These are phyloP conservation scores for Phoenicopterus ruber DNA, from an alignment of 2,113 vertebrate genomes.

Conservation along the genomic window DNA sequence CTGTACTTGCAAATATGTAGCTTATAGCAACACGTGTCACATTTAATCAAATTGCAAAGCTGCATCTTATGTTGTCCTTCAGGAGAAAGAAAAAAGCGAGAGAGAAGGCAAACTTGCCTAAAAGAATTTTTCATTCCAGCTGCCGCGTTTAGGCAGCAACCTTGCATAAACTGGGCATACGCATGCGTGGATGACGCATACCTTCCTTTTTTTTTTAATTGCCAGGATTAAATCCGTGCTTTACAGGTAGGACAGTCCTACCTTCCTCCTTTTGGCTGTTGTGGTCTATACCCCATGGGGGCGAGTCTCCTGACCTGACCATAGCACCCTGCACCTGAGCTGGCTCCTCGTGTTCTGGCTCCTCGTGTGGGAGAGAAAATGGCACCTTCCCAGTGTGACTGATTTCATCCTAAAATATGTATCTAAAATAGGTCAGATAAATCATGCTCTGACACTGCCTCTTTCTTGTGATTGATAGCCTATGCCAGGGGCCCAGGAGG, in stretches of 20 bases:
- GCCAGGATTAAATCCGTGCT: neutral
- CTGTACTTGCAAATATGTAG: conserved; percentile 41
- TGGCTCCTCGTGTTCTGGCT: neutral
- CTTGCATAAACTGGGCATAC: neutral
- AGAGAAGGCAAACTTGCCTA: conserved; percentile 26
- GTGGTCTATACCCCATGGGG: neutral
- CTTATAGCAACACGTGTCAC: conserved; percentile 57
- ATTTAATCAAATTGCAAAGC: conserved; percentile 44
- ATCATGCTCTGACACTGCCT: neutral
- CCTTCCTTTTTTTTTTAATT: neutral
- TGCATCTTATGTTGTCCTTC: conserved; percentile 46
- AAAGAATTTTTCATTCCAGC: conserved; percentile 1
- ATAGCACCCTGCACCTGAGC: neutral
- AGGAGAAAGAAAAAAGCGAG: conserved; percentile 11
- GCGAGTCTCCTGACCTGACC: neutral
- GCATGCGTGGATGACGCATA: rapidly evolving
- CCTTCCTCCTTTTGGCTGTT: neutral
- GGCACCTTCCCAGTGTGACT: neutral
- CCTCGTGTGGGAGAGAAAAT: neutral
- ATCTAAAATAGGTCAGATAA: neutral
- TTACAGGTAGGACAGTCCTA: neutral
- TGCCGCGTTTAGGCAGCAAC: neutral
- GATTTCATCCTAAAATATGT: neutral
- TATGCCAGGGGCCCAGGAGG: neutral
- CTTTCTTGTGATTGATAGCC: neutral